Base-by-base conservation (phyloP, 2,888 invertebrate species). In the Camponotus fellah region DNA sequence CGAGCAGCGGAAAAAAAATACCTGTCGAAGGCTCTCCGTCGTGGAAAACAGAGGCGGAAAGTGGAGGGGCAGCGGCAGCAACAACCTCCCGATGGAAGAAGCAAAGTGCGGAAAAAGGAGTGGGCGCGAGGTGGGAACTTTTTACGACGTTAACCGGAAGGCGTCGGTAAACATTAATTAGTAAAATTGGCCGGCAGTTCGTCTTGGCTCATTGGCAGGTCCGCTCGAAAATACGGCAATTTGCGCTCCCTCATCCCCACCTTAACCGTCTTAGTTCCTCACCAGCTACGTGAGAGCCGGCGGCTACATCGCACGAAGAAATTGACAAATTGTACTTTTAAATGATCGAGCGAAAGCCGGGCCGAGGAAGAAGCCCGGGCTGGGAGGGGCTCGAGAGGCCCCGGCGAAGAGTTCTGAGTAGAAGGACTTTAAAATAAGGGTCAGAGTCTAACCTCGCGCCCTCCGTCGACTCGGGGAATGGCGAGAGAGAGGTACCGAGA, bases 261-360 rank as follows among this genome's bases (percentile, higher is more conserved):
- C 62, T n/a, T 21, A 12, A 5, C 81, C 17, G 12, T 49, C 40
- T 64, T 53, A n/a, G 56, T 34, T 56, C 32, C 68, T 75, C 76
- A 46, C 66, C 72, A 83, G 82, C 81, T 88, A 87, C 71, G 81
- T 85, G 86, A 53, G 53, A 53, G 53, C 49, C 88, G 85, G 58
- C 83, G 62, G 82, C 69, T 66, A 66, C 84, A 68, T 82, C 43
- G 76, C 60, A 72, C 65, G 83, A 91, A 88, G 84, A 87, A 90
- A 90, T 92, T 90, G 90, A 90, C 89, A 90, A 91, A 91, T 92
- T 91, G 90, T 89, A 89, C 89, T 91, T 91, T 89, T 86, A 90
- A 91, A 92, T 86, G 89, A 87, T 90, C 82, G 83, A 87, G 82
- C 49, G 69, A 68, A 26, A 77, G 66, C 60, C 12, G 53, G 17